Conservation (phyloP, 2,888 invertebrate species). For the Leptogaster cylindrica region DNA sequence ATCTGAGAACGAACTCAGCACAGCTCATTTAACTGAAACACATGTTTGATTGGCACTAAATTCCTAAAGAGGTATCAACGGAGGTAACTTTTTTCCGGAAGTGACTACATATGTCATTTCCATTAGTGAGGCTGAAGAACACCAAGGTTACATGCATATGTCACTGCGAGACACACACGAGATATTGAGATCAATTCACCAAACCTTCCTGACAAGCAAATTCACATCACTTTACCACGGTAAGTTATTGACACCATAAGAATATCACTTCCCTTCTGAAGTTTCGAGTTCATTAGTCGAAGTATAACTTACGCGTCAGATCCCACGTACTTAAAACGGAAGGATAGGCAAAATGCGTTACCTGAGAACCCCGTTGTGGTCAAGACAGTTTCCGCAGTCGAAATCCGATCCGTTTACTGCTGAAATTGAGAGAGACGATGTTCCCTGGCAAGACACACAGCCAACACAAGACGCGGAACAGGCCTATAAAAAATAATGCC, state of each 20-base stretch:
- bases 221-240: constrained; percentile 21
- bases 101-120: no score
- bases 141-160: constrained; percentile 18
- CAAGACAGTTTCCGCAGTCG: constrained; percentile 62
- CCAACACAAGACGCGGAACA: constrained; percentile 62
- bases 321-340: constrained; percentile 38
- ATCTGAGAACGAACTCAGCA: no score
- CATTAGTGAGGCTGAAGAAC: no score
- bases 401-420: constrained; percentile 60
- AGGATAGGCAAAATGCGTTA: constrained; percentile 40
- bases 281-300: constrained; percentile 37
- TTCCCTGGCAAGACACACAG: constrained; percentile 61
- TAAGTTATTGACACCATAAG: constrained; percentile 25
- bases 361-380: constrained; percentile 52
- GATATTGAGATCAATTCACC: constrained; percentile 17
- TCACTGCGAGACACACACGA: no score
- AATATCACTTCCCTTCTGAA: constrained; percentile 34
- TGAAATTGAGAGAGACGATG: constrained; percentile 60
- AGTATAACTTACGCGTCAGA: constrained; percentile 21
- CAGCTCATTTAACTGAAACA: no score
- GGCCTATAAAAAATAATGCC: constrained; percentile 59
- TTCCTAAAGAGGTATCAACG: no score
- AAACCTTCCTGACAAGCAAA: constrained; percentile 14
- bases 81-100: no score
- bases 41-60: no score